These are phyloP conservation scores for Mechanitis messenoides DNA, from an alignment of 2,888 invertebrate species.

Conservation along the genomic window DNA sequence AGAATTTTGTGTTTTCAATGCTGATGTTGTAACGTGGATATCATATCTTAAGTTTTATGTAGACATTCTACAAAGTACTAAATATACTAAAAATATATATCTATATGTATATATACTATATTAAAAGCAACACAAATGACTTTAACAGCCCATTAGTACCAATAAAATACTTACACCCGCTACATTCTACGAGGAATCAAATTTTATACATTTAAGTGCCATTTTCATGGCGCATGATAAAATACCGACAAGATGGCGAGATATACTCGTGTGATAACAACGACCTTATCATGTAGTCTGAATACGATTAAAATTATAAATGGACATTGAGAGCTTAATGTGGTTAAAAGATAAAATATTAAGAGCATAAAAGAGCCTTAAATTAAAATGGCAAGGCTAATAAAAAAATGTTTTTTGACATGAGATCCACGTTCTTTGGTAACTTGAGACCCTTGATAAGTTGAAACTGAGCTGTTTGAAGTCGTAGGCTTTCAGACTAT, in stretches of 20 bases:
- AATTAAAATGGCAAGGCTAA: background rate
- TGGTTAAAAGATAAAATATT: too few relatives aligned
- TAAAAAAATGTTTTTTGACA: constrained; percentile 1
- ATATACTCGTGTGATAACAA: constrained; percentile 19
- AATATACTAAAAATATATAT: too few relatives aligned
- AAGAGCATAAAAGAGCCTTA: background rate
- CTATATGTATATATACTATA: too few relatives aligned
- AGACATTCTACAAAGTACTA: too few relatives aligned
- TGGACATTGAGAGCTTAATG: too few relatives aligned
- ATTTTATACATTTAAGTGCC: constrained; percentile 32
- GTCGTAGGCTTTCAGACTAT: constrained; percentile 27
- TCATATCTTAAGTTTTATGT: too few relatives aligned
- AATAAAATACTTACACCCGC: constrained; percentile 16
- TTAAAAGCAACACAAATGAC: background rate
- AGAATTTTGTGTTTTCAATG: too few relatives aligned
- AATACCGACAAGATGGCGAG: constrained; percentile 52
- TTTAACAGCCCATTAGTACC: constrained; percentile 11
- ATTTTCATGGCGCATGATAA: constrained; percentile 37
- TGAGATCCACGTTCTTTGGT: constrained; percentile 9
- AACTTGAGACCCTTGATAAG: constrained; percentile 24
- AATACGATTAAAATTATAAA: background rate
- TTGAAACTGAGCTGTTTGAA: constrained; percentile 22
- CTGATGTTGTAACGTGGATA: too few relatives aligned
- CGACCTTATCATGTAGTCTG: constrained; percentile 10
- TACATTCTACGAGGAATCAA: constrained; percentile 24